Evolutionary conservation across 2,113 vertebrate species (phyloP), one percentile per base, ranked within the genome.

Genomic region (Bathybates hornii): DNA sequence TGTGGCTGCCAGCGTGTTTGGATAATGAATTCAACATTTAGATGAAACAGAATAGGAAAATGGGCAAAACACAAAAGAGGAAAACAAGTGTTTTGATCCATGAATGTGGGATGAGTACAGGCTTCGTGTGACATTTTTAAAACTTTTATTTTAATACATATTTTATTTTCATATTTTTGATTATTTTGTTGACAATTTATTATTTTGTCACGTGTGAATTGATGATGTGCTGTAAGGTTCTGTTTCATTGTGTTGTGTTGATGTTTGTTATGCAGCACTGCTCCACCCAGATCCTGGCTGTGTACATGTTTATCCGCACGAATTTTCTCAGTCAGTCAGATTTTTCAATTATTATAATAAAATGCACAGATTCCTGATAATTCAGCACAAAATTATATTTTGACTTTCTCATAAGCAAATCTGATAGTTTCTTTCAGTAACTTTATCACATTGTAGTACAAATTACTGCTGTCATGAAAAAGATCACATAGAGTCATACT

Each of bases 1-100:
- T 83, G 82, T n/a, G 32, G 34, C 7, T 61, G 81, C 83, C 81
- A 50, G 52, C 12, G 27, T 53, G 84, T 84, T 71, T 57, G 66
- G 6, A 45, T 53, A 38, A 90, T 84, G 21, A 68, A 73, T 68
- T 81, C 24, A 45, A 50, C 81, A 68, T 54, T 38, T 85, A 89
- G 81, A 91, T 93, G 84, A 92, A 92, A 91, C 79, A 78, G 86
- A 94, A 87, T 86, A 4, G 3, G 6, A 71, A 87, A 92, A 48
- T 2, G 14, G 52, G 43, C 53, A 53, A 83, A 87, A 85, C 82
- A 84, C 16, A 54, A 87, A 79, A 48, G 41, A 66, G 73, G 32
- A 80, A 82, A 85, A 17, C 63, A 48, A 54, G 48, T 10, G 5
- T 84, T 87, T 79, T 61, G 52, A 87, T 87, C 41, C 43, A 11